phyloP scores from a whole-genome alignment of 2,113 vertebrate genomes.

The Podocnemis expansa region DNA sequence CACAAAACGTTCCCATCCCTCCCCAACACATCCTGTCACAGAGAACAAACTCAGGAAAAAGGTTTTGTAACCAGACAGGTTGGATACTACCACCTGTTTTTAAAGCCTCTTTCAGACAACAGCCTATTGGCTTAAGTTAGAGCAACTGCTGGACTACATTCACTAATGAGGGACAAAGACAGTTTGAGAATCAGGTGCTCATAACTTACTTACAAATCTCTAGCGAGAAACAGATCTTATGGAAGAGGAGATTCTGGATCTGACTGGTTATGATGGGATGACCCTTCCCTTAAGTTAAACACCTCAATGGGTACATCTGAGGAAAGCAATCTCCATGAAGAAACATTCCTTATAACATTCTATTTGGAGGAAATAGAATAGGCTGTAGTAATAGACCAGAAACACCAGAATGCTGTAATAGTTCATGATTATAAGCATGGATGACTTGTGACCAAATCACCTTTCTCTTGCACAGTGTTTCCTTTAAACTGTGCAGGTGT shows the following conservation, averaged over 20 bases:
- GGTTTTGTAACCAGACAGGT: not conserved
- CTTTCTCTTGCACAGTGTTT: too few species aligned
- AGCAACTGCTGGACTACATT: too few species aligned
- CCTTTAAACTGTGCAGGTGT: too few species aligned
- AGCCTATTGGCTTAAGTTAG: not conserved
- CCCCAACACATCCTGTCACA: not conserved
- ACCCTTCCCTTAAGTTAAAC: not conserved
- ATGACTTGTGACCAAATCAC: not conserved
- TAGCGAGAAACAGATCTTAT: not conserved
- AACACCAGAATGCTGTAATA: not conserved
- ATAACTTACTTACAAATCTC: too few species aligned
- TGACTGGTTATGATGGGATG: not conserved
- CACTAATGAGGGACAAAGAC: not conserved
- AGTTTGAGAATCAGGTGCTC: not conserved
- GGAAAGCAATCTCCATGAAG: not conserved
- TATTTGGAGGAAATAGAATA: not conserved
- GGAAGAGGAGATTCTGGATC: not conserved
- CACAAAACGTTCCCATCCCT: too few species aligned
- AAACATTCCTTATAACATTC: not conserved
- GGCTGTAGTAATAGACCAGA: not conserved
- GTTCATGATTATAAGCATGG: not conserved
- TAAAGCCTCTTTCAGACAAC: not conserved
- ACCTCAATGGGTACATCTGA: not conserved
- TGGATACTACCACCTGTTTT: not conserved
- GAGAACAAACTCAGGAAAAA: not conserved